Percentiles rank a stretch among this genome's conserved stretches.
These are phyloP conservation scores for Pteromalus puparum DNA, from an alignment of 1,140 invertebrate species.

Conservation along the genomic window DNA sequence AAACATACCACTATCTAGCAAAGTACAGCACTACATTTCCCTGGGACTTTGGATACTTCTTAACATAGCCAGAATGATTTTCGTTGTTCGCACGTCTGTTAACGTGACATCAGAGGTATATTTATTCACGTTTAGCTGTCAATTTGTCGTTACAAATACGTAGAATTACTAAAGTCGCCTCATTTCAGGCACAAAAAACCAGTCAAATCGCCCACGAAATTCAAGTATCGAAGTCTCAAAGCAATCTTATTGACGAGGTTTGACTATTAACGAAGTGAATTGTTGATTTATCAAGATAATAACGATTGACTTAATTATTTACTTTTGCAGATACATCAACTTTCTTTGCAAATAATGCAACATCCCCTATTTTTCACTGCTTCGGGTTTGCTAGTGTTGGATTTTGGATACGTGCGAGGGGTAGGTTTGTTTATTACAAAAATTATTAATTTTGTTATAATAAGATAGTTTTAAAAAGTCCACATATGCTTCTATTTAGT, in stretches of 20 bases:
- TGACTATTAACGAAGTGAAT: conserved; percentile 51
- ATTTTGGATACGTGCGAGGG: conserved; percentile 59
- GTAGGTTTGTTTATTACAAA: conserved; percentile 41
- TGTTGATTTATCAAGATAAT: conserved; percentile 36
- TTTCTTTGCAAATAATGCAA: conserved; percentile 63
- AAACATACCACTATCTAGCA: not conserved
- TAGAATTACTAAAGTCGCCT: not conserved
- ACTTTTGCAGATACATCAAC: conserved; percentile 60
- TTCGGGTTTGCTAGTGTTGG: conserved; percentile 61
- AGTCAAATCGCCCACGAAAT: conserved; percentile 47
- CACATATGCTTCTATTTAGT: conserved; percentile 65
- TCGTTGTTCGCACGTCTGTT: conserved; percentile 29
- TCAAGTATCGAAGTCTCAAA: conserved; percentile 17
- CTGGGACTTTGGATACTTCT: conserved; percentile 29
- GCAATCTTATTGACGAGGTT: conserved; percentile 35
- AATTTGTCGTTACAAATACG: conserved; percentile 38
- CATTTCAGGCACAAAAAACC: conserved; percentile 43
- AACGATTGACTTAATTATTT: not conserved
- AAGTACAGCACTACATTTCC: conserved; percentile 7
- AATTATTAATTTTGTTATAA: conserved; percentile 1
- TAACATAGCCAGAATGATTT: conserved; percentile 20
- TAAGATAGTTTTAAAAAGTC: no score
- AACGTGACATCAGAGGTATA: conserved; percentile 36
- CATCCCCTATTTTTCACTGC: conserved; percentile 62
- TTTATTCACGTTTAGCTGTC: not conserved